Percentiles rank a stretch among this genome's conserved stretches.
phyloP scores from a whole-genome alignment of 2,888 invertebrate genomes.

The Drosophila pegasa region DNA sequence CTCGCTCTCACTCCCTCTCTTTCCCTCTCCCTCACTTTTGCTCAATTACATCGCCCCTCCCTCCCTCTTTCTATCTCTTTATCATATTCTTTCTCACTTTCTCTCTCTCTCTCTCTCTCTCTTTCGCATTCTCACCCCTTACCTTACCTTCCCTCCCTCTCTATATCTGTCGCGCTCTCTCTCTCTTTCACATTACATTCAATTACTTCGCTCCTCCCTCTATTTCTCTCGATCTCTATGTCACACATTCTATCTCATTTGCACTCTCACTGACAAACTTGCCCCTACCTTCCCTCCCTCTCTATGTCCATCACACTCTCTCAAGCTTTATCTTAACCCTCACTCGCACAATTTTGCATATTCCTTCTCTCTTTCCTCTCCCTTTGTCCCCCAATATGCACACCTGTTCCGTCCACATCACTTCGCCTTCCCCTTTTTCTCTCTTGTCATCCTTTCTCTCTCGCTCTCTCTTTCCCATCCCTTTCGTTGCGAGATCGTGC shows the following conservation, averaged over 20 bases:
- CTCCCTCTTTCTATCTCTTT: not conserved
- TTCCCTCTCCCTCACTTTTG: not conserved
- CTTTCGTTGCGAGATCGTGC: constrained; percentile 1
- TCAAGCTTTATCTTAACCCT: not conserved
- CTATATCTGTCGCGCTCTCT: not conserved
- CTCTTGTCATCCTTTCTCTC: not conserved
- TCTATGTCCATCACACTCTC: not conserved
- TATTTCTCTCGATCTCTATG: not conserved
- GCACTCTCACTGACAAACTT: not conserved
- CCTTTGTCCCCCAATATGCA: too few relatives aligned
- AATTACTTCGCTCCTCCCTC: not conserved
- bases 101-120: not conserved
- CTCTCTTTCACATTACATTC: too few relatives aligned
- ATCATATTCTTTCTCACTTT: not conserved
- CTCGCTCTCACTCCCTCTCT: not conserved
- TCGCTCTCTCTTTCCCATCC: not conserved
- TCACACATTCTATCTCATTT: not conserved
- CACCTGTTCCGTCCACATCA: not conserved
- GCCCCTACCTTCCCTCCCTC: not conserved
- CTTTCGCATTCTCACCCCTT: not conserved
- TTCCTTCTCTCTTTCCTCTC: not conserved
- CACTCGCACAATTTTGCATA: not conserved
- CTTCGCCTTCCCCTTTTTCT: not conserved
- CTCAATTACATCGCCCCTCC: not conserved
- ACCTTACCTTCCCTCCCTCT: not conserved